Conservation (phyloP, 2,888 invertebrate genomes). For the Platycheirus rosarum region DNA sequence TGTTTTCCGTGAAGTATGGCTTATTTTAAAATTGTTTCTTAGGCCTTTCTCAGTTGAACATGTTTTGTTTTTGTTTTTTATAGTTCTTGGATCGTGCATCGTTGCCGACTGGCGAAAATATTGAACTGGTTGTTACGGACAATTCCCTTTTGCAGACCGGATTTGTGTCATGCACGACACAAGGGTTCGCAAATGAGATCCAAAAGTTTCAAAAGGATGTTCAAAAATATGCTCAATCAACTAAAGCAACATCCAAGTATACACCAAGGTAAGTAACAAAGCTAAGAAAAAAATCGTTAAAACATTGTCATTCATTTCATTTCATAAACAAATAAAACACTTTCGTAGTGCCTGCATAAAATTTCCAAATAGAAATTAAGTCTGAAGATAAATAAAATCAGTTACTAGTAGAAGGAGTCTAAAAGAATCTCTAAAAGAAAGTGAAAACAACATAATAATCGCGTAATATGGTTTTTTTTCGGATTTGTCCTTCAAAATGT, state of each 20-base stretch:
- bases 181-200: constrained; percentile 77
- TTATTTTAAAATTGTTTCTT: not conserved
- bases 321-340: too few relatives aligned
- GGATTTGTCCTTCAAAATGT: too few relatives aligned
- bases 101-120: constrained; percentile 77
- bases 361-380: too few relatives aligned
- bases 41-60: constrained; percentile 1
- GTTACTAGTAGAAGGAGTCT: not conserved
- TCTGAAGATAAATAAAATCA: too few relatives aligned
- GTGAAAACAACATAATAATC: too few relatives aligned
- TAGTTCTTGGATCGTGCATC: constrained; percentile 76
- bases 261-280: constrained; percentile 78
- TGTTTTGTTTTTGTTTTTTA: constrained; percentile 12
- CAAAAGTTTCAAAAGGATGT: constrained; percentile 78
- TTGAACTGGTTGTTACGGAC: constrained; percentile 79
- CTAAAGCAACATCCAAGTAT: constrained; percentile 72
- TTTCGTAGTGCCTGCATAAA: too few relatives aligned
- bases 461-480: too few relatives aligned
- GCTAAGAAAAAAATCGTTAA: too few relatives aligned
- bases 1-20: constrained; percentile 77
- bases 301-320: too few relatives aligned
- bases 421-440: not conserved
- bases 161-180: constrained; percentile 78
- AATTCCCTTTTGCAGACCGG: constrained; percentile 78
- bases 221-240: constrained; percentile 77